Base-by-base conservation (phyloP, 2,888 invertebrate species). In the Thera britannica region DNA sequence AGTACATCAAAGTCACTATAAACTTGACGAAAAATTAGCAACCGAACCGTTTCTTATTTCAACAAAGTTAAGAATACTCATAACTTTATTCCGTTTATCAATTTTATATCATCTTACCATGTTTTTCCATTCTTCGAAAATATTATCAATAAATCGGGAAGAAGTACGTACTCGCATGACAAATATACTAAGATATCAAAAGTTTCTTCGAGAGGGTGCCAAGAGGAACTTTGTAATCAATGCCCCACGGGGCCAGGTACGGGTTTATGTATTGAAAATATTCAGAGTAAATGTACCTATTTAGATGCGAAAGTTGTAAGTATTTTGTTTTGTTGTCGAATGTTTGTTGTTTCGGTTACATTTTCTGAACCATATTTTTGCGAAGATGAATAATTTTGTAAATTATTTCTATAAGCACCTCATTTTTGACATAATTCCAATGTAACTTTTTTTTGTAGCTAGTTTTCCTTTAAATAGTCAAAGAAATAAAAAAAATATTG, bases 161-260 rank as follows among this genome's bases (percentile, higher is more conserved):
- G 59, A 65, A 65, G 65, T 63, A 70, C 67, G 71, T 70, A 70
- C 70, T 74, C 75, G 68, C 70, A 71, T 75, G 75, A 75, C 75
- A 75, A 76, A 75, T 75, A 75, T 73, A 73, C 74, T 67, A 74
- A 74, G 75, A 76, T 76, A 75, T 74, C 67, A 72, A 68, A 76
- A 76, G 67, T 73, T 72, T 71, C 71, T 70, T 72, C 54, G 66
- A 62, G 71, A 62, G 75, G 67, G 75, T 74, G 75, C 74, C 75
- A 75, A 74, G 75, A 74, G 68, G 67, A 75, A 77, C 72, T 77
- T 77, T 75, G 75, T 75, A 77, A 77, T 77, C 77, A 77, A 77
- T 77, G 77, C 73, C 71, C 68, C 72, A 67, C 72, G 66, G 67
- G 69, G 71, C 67, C 73, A 72, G 72, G 75, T 74, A 74, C 68